Base-by-base conservation (phyloP, 2,113 vertebrate genomes). In the Lophotis ruficrista region DNA sequence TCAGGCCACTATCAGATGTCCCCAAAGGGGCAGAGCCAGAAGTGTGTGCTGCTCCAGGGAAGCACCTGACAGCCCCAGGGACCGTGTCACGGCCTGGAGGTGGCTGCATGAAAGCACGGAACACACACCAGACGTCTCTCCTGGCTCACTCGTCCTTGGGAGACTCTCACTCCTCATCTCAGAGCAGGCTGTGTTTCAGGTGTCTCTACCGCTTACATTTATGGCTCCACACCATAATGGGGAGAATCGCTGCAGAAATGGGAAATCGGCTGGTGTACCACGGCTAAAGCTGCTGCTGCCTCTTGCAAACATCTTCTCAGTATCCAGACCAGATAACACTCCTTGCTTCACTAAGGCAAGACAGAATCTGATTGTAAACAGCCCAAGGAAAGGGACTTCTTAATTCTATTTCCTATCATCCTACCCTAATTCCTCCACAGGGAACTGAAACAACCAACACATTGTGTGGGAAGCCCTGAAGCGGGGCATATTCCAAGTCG, bases 1-100 rank as follows among this genome's bases (percentile, higher is more conserved):
- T 73, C 60, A 58, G 73, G 41, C 14, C 38, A 25, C 57, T 75
- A n/a, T 85, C 88, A 72, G 73, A 68, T 82, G n/a, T 93, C 77
- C 70, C 78, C 25, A 10, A 0, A 94, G 48, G 3, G 50, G 84
- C 89, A 76, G 48, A 82, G 73, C 48, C 70, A 96, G 91, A 90
- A 95, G 70, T 2, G 8, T n/a, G 38, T 51, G 35, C 75, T 82
- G 61, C 43, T 79, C 56, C 61, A 64, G 61, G 65, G 28, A 62
- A 43, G 71, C 81, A 87, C 81, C 25, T 66, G 87, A 58, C 43
- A 84, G 14, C 14, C 23, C 28, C 83, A 35, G 71, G 58, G 57
- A 13, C 54, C 4, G 2, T 43, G 23, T 43, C 76, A 54, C 25
- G 7, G 83, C 81, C 95, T 87, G 76, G 82, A 94, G 91, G 73